Evolutionary conservation across 2,797 vertebrate genomes (phyloP), one percentile per base, ranked within the genome.

Genomic region (Danio choprae): DNA sequence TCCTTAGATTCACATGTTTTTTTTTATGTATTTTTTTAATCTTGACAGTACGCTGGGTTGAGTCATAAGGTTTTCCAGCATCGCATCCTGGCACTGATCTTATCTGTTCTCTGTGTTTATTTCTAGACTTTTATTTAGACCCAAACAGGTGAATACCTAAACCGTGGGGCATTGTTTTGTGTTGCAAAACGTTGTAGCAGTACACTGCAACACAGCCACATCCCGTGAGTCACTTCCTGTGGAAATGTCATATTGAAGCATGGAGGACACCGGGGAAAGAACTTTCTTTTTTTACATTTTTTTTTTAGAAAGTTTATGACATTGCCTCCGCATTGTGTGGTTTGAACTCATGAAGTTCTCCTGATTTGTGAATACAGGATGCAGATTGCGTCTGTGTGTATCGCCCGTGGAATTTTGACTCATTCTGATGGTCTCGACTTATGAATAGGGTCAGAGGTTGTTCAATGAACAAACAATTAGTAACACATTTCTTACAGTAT

Each of bases 171-270:
- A 70, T 48, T 81, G 43, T 64, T 72, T 50, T 84, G 73, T 81
- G 80, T 79, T 85, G 86, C 87, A 89, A 74, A 80, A 77, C 10
- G 44, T 44, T 78, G 71, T 60, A 72, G 70, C 56, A 77, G 36
- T 69, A 79, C 72, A 79, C 74, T 84, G 84, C 85, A 81, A 77
- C 78, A 74, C 80, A 80, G 82, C 89, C 87, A 87, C 87, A 87
- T 88, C 87, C 87, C 87, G 87, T 90, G 87, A 89, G 83, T 90
- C 87, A 89, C 60, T 88, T 90, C 89, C 89, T 90, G 86, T 87
- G 87, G 84, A 90, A 90, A 90, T 88, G 87, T 88, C 84, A 88
- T 78, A 69, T 62, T 71, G 81, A 80, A 79, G 81, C 79, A 79
- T 44, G 84, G 85, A 83, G 81, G 81, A 84, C 86, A 86, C 74